Evolutionary conservation across 1,140 invertebrate species (phyloP).

Genomic region (Drosophila kepulauana): DNA sequence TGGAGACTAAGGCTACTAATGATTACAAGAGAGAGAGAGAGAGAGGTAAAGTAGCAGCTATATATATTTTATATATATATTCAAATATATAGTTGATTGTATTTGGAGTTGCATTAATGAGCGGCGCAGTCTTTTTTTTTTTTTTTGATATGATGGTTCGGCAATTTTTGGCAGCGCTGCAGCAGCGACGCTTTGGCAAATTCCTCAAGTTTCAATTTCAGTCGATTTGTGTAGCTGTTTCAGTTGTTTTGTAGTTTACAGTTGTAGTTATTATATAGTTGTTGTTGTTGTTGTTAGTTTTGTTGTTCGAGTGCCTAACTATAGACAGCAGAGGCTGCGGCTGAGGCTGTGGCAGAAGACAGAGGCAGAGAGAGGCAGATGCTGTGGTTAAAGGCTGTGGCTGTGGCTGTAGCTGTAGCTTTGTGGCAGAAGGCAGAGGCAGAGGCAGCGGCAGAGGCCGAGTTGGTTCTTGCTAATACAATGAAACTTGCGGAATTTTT

Average conservation of each 20-base stretch:
- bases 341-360: background rate
- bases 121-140: constrained; percentile 69
- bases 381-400: constrained; percentile 32
- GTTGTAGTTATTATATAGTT: constrained; percentile 25
- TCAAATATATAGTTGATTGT: constrained; percentile 25
- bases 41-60: constrained; percentile 39
- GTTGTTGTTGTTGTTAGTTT: constrained; percentile 45
- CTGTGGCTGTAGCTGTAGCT: constrained; percentile 31
- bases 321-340: background rate
- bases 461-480: constrained; percentile 43
- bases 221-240: constrained; percentile 48
- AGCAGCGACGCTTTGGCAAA: constrained; percentile 82
- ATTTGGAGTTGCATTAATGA: constrained; percentile 60
- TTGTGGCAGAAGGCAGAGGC: constrained; percentile 18
- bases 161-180: constrained; percentile 62
- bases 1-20: constrained; percentile 55
- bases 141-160: constrained; percentile 28
- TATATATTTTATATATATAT: constrained; percentile 31
- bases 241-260: constrained; percentile 30
- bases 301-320: constrained; percentile 26
- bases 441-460: constrained; percentile 32
- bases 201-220: constrained; percentile 71
- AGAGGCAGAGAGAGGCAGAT: constrained; percentile 17
- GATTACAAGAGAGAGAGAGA: constrained; percentile 42
- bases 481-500: constrained; percentile 74